A percentile compares a stretch with the other conserved stretches of the same genome.
These are phyloP conservation scores for Rattus rattus DNA, from an alignment of 2,113 vertebrate species.

Conservation along the genomic window DNA sequence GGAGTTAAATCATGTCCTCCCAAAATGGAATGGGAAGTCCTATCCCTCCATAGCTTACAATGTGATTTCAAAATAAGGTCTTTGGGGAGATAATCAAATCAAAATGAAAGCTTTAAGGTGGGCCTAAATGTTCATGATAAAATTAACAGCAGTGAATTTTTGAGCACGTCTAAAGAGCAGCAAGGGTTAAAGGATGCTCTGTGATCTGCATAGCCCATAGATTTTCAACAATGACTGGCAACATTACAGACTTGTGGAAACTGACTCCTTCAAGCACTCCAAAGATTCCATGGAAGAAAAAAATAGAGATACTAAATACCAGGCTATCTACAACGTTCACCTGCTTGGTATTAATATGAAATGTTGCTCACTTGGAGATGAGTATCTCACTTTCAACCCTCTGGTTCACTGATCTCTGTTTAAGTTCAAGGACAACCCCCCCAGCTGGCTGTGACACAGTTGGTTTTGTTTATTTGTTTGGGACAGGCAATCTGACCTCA, in stretches of 20 bases:
- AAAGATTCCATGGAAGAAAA: neutral
- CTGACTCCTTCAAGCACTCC: neutral
- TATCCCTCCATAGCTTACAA: neutral
- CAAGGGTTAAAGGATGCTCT: neutral
- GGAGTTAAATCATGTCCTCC: neutral
- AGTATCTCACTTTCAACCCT: neutral
- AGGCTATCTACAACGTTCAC: neutral
- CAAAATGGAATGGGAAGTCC: neutral
- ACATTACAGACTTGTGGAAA: neutral
- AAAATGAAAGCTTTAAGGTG: neutral
- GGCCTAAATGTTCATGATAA: neutral
- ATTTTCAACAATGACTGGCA: too few species aligned
- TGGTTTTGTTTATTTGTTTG: neutral
- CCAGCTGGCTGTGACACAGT: neutral
- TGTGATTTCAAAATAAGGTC: neutral
- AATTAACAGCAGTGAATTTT: neutral
- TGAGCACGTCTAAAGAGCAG: neutral
- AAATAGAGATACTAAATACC: neutral
- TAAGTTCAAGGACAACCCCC: neutral
- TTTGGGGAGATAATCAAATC: neutral
- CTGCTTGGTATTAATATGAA: neutral
- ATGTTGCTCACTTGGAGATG: slow-evolving; percentile 9
- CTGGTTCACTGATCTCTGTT: neutral
- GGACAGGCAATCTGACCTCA: neutral
- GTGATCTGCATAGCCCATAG: neutral